A percentile compares a stretch with the other conserved stretches of the same genome.
These are phyloP conservation scores for Aphelocoma coerulescens DNA, from an alignment of 2,113 vertebrate genomes.

Conservation along the genomic window DNA sequence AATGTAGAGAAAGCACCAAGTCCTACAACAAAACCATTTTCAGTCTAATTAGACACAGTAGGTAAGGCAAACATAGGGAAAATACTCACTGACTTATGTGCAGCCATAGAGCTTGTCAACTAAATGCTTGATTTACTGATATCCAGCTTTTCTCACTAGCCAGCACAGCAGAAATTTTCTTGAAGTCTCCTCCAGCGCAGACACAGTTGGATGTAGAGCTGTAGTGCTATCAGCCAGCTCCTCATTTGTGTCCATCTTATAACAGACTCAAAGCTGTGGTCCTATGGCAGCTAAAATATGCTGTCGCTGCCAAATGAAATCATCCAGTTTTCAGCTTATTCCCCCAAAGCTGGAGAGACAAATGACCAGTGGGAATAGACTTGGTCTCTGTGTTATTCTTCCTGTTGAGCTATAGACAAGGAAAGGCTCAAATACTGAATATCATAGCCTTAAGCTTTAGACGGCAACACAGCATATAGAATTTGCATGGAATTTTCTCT, in stretches of 20 bases:
- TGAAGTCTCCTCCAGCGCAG: neutral
- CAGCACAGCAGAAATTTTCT: neutral
- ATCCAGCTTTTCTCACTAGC: neutral
- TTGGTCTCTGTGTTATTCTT: neutral
- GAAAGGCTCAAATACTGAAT: neutral
- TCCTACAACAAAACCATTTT: neutral
- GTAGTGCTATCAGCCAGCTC: neutral
- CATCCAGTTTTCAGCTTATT: neutral
- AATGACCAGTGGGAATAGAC: neutral
- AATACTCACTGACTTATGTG: neutral
- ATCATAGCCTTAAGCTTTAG: neutral
- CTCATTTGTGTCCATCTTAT: neutral
- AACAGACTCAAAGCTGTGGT: neutral
- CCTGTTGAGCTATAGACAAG: neutral
- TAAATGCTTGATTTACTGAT: neutral
- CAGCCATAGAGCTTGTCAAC: neutral
- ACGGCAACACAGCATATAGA: neutral
- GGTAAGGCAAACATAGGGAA: neutral
- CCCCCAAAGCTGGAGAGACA: neutral
- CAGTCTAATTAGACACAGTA: neutral
- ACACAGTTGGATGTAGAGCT: neutral
- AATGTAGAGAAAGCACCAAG: neutral
- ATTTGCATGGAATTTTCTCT: neutral
- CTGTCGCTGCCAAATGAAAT: neutral
- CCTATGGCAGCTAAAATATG: neutral